These are phyloP conservation scores for Agonopterix heracliana DNA, from an alignment of 2,888 invertebrate genomes.

Conservation along the genomic window DNA sequence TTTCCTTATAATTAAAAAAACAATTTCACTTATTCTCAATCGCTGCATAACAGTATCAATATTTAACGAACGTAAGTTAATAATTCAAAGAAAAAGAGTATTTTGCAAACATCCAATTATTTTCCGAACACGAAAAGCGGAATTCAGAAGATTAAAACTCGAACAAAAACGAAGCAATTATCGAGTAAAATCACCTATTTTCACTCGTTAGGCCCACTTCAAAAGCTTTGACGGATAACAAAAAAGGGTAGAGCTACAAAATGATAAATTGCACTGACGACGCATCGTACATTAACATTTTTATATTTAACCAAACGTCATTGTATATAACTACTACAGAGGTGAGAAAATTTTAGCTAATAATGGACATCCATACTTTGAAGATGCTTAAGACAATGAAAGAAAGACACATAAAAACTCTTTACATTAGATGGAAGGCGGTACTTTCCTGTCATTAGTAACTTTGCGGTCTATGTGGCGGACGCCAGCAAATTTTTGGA, in stretches of 20 bases:
- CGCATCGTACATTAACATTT: too few relatives aligned
- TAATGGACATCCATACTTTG: too few relatives aligned
- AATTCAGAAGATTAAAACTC: conserved; percentile 25
- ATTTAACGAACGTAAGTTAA: too few relatives aligned
- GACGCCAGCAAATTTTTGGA: conserved; percentile 39
- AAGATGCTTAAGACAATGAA: conserved; percentile 7
- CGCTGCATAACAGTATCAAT: background rate
- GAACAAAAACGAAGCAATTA: conserved; percentile 36
- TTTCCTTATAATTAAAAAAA: too few relatives aligned
- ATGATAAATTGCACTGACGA: background rate
- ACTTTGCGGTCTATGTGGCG: conserved; percentile 47
- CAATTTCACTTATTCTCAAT: background rate
- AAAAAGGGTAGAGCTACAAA: background rate
- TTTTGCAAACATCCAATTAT: conserved; percentile 37
- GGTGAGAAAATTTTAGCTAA: too few relatives aligned
- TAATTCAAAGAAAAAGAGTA: conserved; percentile 14
- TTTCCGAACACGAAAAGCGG: conserved; percentile 38
- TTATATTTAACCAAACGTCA: too few relatives aligned
- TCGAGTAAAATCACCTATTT: conserved; percentile 37
- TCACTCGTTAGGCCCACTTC: conserved; percentile 14
- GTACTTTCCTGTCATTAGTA: conserved; percentile 64
- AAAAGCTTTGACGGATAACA: background rate
- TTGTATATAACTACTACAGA: too few relatives aligned
- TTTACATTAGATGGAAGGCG: conserved; percentile 36
- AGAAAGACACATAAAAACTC: conserved; percentile 23